These are phyloP conservation scores for Phycodurus eques DNA, from an alignment of 2,113 vertebrate genomes.

Conservation along the genomic window DNA sequence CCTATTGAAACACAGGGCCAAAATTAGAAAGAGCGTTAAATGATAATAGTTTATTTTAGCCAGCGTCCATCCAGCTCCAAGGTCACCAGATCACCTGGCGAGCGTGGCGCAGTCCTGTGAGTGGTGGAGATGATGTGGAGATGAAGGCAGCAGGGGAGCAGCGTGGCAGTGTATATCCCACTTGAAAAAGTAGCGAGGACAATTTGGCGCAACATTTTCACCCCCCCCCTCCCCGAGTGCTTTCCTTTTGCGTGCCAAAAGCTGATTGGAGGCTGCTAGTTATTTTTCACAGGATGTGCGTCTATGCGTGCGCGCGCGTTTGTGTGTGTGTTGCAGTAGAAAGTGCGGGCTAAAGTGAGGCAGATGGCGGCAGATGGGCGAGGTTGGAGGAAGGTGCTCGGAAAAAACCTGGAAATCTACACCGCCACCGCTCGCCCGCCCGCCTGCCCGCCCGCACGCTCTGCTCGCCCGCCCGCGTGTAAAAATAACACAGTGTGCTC, in stretches of 20 bases:
- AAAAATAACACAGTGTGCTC: slow-evolving; percentile 94
- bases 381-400: slow-evolving; percentile 99
- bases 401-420: slow-evolving; percentile 94
- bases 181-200: slow-evolving; percentile 90
- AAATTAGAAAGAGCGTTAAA: neutral
- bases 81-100: slow-evolving; percentile 60
- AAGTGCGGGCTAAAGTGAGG: slow-evolving; percentile 98
- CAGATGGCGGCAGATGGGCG: slow-evolving; percentile 99
- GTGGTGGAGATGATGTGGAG: slow-evolving; percentile 59
- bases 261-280: slow-evolving; percentile 97
- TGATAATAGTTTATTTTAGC: slow-evolving; percentile 22
- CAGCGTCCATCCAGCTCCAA: slow-evolving; percentile 47
- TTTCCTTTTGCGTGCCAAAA: slow-evolving; percentile 90
- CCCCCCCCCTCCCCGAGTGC: slow-evolving; percentile 80
- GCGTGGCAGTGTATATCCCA: slow-evolving; percentile 66
- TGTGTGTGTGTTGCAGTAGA: slow-evolving; percentile 91
- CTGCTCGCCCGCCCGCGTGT: slow-evolving; percentile 77
- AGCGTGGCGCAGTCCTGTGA: slow-evolving; percentile 49
- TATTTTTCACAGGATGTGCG: slow-evolving; percentile 93
- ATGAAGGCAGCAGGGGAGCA: slow-evolving; percentile 51
- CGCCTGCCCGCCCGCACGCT: slow-evolving; percentile 65
- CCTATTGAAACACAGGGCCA: neutral
- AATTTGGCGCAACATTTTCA: slow-evolving; percentile 91
- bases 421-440: slow-evolving; percentile 68
- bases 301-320: slow-evolving; percentile 11